Percentiles rank a stretch among this genome's conserved stretches.
Conservation (phyloP, 2,888 invertebrate genomes). For the Aquatica leii region DNA sequence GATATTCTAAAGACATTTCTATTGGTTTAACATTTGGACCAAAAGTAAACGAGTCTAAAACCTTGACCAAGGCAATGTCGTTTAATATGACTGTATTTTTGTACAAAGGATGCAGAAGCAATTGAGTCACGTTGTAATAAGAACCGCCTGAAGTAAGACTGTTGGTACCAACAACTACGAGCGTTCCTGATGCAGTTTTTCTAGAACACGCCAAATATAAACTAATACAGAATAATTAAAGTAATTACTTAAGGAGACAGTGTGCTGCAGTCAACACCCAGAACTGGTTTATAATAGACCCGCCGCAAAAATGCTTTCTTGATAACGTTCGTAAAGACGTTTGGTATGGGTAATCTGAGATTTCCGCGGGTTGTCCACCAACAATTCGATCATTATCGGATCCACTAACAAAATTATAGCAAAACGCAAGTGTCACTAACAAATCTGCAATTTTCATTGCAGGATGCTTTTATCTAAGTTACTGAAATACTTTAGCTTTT, state of each 20-base stretch:
- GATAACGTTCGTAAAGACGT: background rate
- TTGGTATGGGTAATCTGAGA: background rate
- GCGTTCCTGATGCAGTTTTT: background rate
- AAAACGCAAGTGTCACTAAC: too few species aligned
- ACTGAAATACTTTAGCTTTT: too few species aligned
- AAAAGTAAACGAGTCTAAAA: background rate
- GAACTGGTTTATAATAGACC: background rate
- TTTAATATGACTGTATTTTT: background rate
- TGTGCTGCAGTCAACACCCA: conserved; percentile 10
- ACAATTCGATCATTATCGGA: background rate
- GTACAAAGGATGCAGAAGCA: background rate
- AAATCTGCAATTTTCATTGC: too few species aligned
- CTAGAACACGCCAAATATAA: background rate
- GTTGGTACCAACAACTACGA: background rate
- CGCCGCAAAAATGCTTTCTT: conserved; percentile 14
- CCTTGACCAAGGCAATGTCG: conserved; percentile 8
- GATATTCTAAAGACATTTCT: background rate
- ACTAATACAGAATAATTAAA: background rate
- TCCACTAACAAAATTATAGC: background rate
- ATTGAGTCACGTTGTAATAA: background rate
- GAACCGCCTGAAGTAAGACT: background rate
- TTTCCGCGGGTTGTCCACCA: background rate
- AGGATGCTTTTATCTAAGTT: too few species aligned
- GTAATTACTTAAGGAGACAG: background rate
- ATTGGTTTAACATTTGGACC: background rate